Conservation (phyloP, 2,797 vertebrate genomes). For the Rhinogobio ventralis region DNA sequence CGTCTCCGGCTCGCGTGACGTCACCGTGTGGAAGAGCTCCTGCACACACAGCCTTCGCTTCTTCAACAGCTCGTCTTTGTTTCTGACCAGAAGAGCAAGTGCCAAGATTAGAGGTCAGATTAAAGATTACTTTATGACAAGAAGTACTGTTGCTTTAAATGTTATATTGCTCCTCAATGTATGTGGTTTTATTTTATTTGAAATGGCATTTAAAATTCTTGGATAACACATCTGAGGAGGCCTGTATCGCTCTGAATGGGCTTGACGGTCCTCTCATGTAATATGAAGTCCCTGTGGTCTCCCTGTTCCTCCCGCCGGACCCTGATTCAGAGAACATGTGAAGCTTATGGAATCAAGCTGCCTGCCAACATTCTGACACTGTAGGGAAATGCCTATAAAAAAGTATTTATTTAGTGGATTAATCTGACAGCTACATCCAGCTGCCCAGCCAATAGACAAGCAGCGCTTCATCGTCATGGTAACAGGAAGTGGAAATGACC, state of each 20-base stretch:
- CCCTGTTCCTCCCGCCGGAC: not conserved
- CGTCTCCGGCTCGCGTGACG: too few species aligned
- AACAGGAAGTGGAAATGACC: slow-evolving; percentile 45
- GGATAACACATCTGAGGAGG: too few species aligned
- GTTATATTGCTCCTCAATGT: not conserved
- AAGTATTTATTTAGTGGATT: not conserved
- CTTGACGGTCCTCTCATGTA: not conserved
- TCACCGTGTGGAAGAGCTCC: not conserved
- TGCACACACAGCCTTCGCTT: too few species aligned
- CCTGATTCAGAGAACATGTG: not conserved
- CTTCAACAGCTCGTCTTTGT: not conserved
- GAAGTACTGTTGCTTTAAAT: too few species aligned
- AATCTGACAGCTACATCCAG: not conserved
- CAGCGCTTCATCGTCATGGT: slow-evolving; percentile 3
- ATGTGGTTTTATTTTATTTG: not conserved
- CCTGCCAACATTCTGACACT: not conserved
- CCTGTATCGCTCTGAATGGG: not conserved
- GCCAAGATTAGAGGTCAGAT: not conserved
- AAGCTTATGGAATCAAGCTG: not conserved
- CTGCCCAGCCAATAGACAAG: slow-evolving; percentile 7
- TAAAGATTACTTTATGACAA: too few species aligned
- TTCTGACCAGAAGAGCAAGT: not conserved
- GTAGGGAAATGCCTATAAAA: not conserved
- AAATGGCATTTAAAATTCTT: not conserved
- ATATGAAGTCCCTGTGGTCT: not conserved